Evolutionary conservation across 2,888 invertebrate species (phyloP), one percentile per base, ranked within the genome.

Genomic region (Phania funesta): DNA sequence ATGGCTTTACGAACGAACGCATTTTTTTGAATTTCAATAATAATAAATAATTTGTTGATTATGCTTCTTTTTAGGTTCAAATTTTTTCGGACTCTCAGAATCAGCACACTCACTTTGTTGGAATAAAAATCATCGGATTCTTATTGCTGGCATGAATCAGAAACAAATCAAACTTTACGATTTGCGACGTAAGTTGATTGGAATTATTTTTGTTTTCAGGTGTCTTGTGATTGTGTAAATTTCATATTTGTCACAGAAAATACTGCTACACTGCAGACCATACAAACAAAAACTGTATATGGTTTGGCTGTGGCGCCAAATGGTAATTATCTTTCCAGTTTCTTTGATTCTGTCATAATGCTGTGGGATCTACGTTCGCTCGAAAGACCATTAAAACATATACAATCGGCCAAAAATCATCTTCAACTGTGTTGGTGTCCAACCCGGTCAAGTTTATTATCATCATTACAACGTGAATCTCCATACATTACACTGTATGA

Each of bases 331-430:
- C 89, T 98, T 18, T 97, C 97, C 67, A 96, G 98, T 46, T 96
- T 94, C 88, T 93, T 94, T 52, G 97, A 97, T 87, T 95, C 94
- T 87, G 94, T 95, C 86, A 94, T 97, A 75, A 94, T 94, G 83
- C 93, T 98, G 76, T 98, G 98, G 98, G 98, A 98, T 91, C 93
- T 95, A 58, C 92, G 98, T 73, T 95, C 94, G 87, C 95, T 98
- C 88, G 96, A 97, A 85, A 95, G 96, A 87, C 97, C 98, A 0
- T 92, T 96, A 29, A 94, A 95, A 11, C 92, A 97, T 79, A 93
- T 94, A 60, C 95, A 94, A 86, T 90, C 89, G 0, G 90, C 91
- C 35, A 86, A 88, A 41, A 95, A 95, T 87, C 93, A 94, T 74
- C 92, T 97, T 70, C 92, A 93, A 13, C 93, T 98, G 64, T 93